These are phyloP conservation scores for Tricholaema leucomelas DNA, from an alignment of 2,113 vertebrate genomes.

Conservation along the genomic window DNA sequence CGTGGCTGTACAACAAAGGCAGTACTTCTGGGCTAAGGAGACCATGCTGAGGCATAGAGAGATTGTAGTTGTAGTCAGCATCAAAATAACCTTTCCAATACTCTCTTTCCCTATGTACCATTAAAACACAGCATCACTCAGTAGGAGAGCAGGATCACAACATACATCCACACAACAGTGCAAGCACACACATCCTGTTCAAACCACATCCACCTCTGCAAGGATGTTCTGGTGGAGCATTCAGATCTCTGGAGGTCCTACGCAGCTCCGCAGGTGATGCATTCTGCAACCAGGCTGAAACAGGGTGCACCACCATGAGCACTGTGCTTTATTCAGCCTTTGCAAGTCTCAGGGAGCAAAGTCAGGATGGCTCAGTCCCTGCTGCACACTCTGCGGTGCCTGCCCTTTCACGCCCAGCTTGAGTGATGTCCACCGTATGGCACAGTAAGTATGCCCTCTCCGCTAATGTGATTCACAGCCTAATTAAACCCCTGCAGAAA, in stretches of 20 bases:
- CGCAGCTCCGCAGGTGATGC: background rate
- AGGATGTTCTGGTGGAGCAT: background rate
- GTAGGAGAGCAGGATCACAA: background rate
- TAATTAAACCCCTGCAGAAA: conserved; percentile 16
- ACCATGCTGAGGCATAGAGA: background rate
- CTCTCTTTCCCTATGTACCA: background rate
- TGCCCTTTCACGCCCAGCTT: background rate
- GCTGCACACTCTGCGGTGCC: background rate
- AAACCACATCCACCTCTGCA: background rate
- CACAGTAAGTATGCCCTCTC: background rate
- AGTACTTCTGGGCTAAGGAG: background rate
- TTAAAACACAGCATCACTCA: background rate
- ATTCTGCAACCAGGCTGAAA: fast-evolving
- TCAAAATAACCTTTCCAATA: background rate
- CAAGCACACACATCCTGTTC: fast-evolving
- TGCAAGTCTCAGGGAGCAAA: background rate
- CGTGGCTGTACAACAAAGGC: background rate
- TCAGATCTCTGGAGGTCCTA: background rate
- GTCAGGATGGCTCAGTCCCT: background rate
- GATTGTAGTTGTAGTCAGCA: too few relatives aligned
- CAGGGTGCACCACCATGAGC: fast-evolving
- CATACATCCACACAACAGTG: background rate
- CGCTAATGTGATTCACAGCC: background rate
- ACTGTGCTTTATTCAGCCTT: background rate
- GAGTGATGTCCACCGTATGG: conserved; percentile 18